Base-by-base conservation (phyloP, 2,113 vertebrate species). In the Hippocampus guttulatus region DNA sequence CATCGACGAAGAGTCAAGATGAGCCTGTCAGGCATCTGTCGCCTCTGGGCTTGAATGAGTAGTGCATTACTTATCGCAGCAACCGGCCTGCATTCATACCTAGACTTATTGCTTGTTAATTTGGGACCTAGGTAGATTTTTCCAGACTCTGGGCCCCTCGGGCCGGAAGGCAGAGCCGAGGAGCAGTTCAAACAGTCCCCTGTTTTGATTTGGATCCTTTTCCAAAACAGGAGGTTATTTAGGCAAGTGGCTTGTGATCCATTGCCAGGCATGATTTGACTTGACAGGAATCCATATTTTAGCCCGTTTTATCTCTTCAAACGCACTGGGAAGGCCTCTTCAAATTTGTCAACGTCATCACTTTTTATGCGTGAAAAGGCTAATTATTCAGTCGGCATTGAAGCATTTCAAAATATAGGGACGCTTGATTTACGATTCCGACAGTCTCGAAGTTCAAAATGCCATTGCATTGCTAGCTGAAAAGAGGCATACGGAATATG, bases 61-160 rank as follows among this genome's bases (percentile, higher is more conserved):
- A 54, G 72, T 61, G 20, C 69, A 84, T 81, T 68, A 55, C 57
- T 67, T 69, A 54, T 49, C 14, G 49, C 30, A 45, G 75, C 78
- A 80, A 73, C 41, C 20, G 27, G 27, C 69, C 69, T 75, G 54
- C 72, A 66, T 75, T 45, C 70, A 73, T 62, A 69, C 43, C 20
- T 70, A 60, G 49, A 78, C 21, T 78, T 83, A 75, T 33, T 71
- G 49, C 70, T 75, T 2, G 43, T 78, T 87, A 52, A 75, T 85
- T 74, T 82, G 47, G 43, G 33, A 73, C 73, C 30, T 33, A 70
- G 77, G 77, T 84, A 84, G 55, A 51, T 12, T 43, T 64, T 64
- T 41, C 38, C 38, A 38, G 11, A 23, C 12, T 27, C 38, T 10
- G 6, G 38, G 1, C 62, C 38, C 15, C 16, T 16, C 0, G 27